Evolutionary conservation across 2,113 vertebrate species (phyloP), one percentile per base, ranked within the genome.

Genomic region (Sula dactylatra): DNA sequence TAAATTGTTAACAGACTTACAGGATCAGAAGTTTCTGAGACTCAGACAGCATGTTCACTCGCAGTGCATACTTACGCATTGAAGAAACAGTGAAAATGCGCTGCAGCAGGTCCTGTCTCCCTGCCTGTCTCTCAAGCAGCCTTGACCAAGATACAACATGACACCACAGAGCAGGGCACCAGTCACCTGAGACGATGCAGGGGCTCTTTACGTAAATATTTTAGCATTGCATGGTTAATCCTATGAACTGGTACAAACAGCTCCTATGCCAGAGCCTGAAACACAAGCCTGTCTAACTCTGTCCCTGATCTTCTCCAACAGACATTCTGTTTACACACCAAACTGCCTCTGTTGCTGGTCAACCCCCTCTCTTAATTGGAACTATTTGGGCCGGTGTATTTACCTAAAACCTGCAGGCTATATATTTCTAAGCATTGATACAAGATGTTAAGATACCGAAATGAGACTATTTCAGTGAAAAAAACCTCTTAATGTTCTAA

Each of bases 161-260:
- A 96, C 91, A 96, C 85, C 92, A 78, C 62, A 38, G 65, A 82
- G 54, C 77, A 85, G 77, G 91, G 95, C 88, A 92, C 81, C 64
- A 1, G 89, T 86, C 97, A 97, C 80, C 62, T 2, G 64, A 98
- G 96, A 96, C 7, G 82, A 67, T 25, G 88, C 93, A 91, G 64
- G 86, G 78, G 32, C 86, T 93, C 74, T 44, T 29, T 65, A 88
- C 29, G 84, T 95, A 97, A 98, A 97, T 97, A 98, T 96, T 97
- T 98, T 26, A 97, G 80, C 86, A 92, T 14, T 85, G 90, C 59
- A 66, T 91, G 81, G 56, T 94, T 98, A 96, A 97, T 97, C 93
- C 93, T 55, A 80, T 58, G 73, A 95, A 72, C 45, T 56, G 31
- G 80, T 96, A 95, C 94, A 96, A 97, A 88, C 86, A 80, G 95